A percentile compares a stretch with the other conserved stretches of the same genome.
Evolutionary conservation across 2,113 vertebrate species (phyloP).

Genomic region (Peucedramus taeniatus): DNA sequence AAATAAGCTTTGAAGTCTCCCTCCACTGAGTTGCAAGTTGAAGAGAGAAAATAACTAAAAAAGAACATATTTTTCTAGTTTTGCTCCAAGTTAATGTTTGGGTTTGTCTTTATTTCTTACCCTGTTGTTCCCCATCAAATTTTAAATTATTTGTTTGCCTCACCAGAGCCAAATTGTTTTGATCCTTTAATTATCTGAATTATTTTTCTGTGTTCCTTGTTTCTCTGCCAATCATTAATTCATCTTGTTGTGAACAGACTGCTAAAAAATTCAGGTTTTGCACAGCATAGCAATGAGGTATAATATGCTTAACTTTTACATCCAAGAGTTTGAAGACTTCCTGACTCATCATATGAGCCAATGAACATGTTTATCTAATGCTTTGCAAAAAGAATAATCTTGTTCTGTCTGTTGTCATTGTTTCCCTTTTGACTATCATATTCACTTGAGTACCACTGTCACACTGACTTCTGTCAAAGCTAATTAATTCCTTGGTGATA

Average conservation of each 20-base stretch:
- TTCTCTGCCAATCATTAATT: slow-evolving; percentile 21
- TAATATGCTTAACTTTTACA: neutral
- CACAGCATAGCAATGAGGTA: neutral
- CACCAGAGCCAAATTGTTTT: neutral
- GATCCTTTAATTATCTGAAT: slow-evolving; percentile 15
- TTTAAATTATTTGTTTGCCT: slow-evolving; percentile 3
- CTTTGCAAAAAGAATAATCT: neutral
- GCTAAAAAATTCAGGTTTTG: neutral
- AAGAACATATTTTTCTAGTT: neutral
- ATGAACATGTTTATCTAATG: neutral
- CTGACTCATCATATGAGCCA: neutral
- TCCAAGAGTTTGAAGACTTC: neutral
- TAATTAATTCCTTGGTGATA: neutral
- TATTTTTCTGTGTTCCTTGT: neutral
- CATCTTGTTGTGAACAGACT: neutral
- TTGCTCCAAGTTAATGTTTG: neutral
- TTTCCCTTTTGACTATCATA: neutral
- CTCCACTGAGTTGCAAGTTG: neutral
- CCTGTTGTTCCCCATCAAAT: neutral
- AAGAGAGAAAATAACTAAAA: neutral
- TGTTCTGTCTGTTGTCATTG: neutral
- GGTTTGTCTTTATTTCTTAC: neutral
- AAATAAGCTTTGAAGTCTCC: neutral
- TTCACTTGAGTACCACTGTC: neutral
- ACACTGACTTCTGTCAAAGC: neutral